A percentile compares a stretch with the other conserved stretches of the same genome.
Evolutionary conservation across 2,113 vertebrate species (phyloP).

Genomic region (Mirounga angustirostris): DNA sequence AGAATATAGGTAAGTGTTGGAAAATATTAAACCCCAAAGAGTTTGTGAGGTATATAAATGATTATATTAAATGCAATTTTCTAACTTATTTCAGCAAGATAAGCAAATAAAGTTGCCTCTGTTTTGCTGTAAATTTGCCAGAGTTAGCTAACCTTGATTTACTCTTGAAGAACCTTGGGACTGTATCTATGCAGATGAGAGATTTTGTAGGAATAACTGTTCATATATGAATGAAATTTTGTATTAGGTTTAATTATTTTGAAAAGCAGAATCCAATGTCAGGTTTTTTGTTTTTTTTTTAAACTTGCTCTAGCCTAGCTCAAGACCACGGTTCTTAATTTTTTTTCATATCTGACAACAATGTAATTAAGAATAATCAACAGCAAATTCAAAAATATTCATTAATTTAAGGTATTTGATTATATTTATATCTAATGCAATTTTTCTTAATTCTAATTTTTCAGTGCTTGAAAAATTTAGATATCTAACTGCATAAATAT

Average conservation of each 20-base stretch:
- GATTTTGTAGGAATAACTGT: neutral
- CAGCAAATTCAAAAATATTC: neutral
- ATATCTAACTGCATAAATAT: neutral
- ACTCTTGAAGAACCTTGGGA: neutral
- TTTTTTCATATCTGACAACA: constrained; percentile 17
- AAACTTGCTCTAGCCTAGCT: neutral
- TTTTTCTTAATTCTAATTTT: constrained; percentile 50
- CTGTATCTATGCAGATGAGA: neutral
- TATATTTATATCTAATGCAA: neutral
- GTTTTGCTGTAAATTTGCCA: neutral
- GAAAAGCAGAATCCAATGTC: neutral
- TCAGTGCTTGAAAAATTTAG: neutral
- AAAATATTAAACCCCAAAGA: neutral
- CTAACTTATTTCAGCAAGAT: neutral
- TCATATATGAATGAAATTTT: neutral
- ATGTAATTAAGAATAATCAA: neutral
- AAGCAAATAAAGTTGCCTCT: neutral
- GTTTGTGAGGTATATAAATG: neutral
- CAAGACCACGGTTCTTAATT: neutral
- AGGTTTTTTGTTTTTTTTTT: neutral
- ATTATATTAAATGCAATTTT: neutral
- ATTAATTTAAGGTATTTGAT: neutral
- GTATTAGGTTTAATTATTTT: constrained; percentile 7
- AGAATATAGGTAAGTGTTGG: neutral
- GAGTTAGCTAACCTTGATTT: neutral